phyloP scores from a whole-genome alignment of 2,113 vertebrate species.

The Thinocorus orbignyianus region DNA sequence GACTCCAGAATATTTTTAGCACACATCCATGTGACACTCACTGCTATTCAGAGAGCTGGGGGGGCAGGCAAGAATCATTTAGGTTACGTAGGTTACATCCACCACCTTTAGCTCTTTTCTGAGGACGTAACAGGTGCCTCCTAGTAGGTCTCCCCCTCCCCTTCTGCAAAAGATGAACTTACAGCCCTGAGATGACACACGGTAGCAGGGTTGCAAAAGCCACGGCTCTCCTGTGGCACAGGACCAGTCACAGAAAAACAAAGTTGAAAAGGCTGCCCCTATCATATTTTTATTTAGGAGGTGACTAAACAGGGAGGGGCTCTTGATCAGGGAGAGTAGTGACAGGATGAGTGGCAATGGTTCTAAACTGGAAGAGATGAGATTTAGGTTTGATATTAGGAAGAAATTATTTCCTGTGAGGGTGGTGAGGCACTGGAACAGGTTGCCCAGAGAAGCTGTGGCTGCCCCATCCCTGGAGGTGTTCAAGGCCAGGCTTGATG shows the following conservation, averaged over 20 bases:
- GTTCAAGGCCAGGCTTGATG: not conserved
- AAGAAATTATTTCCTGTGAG: not conserved
- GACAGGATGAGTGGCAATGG: not conserved
- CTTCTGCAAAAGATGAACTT: not conserved
- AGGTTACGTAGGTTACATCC: not conserved
- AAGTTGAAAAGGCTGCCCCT: not conserved
- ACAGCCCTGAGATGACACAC: not conserved
- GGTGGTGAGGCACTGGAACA: not conserved
- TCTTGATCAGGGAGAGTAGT: not conserved
- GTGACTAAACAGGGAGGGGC: not conserved
- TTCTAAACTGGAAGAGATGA: not conserved
- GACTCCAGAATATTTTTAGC: conserved; percentile 40
- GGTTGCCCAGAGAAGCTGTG: not conserved
- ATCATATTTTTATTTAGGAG: not conserved
- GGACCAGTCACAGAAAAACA: not conserved
- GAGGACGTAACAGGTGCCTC: not conserved
- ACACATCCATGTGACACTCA: not conserved
- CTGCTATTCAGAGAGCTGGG: not conserved
- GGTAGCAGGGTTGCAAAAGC: not conserved
- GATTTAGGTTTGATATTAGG: not conserved
- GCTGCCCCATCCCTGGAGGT: not conserved
- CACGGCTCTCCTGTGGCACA: not conserved
- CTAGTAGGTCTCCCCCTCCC: not conserved
- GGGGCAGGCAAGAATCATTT: not conserved
- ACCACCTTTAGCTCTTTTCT: not conserved